Conservation (phyloP, 1,140 invertebrate species). For the Thaumetopoea pityocampa region DNA sequence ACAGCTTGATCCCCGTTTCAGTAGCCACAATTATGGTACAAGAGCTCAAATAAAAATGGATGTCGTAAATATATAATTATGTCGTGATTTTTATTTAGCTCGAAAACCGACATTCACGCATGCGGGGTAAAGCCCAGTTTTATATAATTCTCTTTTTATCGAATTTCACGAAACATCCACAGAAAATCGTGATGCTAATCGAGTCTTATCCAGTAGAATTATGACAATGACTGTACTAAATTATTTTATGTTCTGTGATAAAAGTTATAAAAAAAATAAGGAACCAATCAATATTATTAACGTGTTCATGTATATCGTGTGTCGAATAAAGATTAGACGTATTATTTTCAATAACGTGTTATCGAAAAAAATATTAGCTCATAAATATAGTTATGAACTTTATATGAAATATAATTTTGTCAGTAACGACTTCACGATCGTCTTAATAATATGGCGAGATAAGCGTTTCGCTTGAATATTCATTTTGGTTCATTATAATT, state of each 20-base stretch:
- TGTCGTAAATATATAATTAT: too few relatives aligned
- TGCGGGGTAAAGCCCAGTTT: too few relatives aligned
- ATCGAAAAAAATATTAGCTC: slow-evolving; percentile 67
- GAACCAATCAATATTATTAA: slow-evolving; percentile 30
- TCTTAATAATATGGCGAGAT: slow-evolving; percentile 63
- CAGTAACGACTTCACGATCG: slow-evolving; percentile 63
- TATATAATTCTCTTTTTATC: too few relatives aligned
- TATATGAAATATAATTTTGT: slow-evolving; percentile 71
- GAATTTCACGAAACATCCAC: too few relatives aligned
- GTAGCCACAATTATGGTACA: too few relatives aligned
- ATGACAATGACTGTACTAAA: too few relatives aligned
- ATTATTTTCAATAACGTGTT: slow-evolving; percentile 64
- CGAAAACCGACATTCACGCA: too few relatives aligned
- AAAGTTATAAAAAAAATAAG: slow-evolving; percentile 19
- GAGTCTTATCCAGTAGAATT: too few relatives aligned
- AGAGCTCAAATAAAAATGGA: too few relatives aligned
- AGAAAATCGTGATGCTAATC: too few relatives aligned
- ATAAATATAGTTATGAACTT: slow-evolving; percentile 71
- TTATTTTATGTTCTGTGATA: not conserved
- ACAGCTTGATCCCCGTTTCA: too few relatives aligned
- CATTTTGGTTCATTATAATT: slow-evolving; percentile 70
- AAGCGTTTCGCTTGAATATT: slow-evolving; percentile 71
- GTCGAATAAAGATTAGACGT: slow-evolving; percentile 32
- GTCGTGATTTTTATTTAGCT: too few relatives aligned
- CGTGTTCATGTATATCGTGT: slow-evolving; percentile 13